Evolutionary conservation across 2,888 invertebrate species (phyloP), one percentile per base, ranked within the genome.

Genomic region (Monopis laevigella): DNA sequence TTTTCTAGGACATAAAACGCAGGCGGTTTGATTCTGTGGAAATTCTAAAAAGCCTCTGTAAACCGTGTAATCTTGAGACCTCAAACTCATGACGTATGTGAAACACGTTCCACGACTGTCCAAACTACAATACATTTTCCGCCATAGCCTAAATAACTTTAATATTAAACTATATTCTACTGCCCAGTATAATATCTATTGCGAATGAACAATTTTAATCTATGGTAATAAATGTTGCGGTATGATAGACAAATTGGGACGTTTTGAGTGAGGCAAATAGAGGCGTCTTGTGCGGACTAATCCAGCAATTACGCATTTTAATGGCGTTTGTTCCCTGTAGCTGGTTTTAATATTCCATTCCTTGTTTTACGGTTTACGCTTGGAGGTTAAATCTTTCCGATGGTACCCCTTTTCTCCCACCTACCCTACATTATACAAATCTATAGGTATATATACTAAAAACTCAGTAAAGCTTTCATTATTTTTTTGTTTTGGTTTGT

Each of bases 251-350:
- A 3, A 58, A 47, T 66, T 50, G 51, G 68, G 56, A 59, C 62
- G 48, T 45, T 45, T 46, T 45, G 52, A 29, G 48, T 54, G 58
- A 50, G 62, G 66, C 59, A 62, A 68, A 68, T 66, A 65, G 65
- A 62, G 74, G 72, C 77, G 74, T 80, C 78, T 80, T 78, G 72
- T 67, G 71, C 64, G 67, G 62, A 62, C 64, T 78, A 80, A 80
- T 77, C 78, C 70, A 67, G 72, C 75, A 80, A 80, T 80, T 80
- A 77, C 72, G 73, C 67, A 80, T 77, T 80, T 78, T 78, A 77
- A 80, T 78, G 72, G 73, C 67, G 65, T 72, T 73, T 68, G 65
- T 62, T 64, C 60, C 57, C 55, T 55, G 56, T 50, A 46, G 49
- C 46, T 51, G 59, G 62, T 78, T 78, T 78, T 78, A 78, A 77